Percentiles rank a stretch among this genome's conserved stretches.
Conservation (phyloP, 1,140 invertebrate species). For the Philotrypesis tridentata region DNA sequence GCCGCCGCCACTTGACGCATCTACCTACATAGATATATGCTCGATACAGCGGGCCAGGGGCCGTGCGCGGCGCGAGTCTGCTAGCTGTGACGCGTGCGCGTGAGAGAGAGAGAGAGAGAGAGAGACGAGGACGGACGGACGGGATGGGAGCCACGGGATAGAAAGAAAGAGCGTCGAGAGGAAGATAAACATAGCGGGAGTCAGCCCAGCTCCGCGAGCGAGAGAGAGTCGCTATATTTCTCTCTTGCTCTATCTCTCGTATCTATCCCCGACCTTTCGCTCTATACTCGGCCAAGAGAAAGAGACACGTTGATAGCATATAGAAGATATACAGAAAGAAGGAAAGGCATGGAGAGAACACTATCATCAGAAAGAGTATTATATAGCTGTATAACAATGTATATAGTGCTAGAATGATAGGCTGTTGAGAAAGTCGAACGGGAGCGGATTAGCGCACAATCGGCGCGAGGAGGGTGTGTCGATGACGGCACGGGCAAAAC, state of each 20-base stretch:
- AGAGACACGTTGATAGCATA: too few relatives aligned
- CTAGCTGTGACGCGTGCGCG: neutral
- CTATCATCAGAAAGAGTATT: neutral
- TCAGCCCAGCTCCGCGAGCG: too few relatives aligned
- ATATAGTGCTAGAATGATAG: too few relatives aligned
- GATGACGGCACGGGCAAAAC: neutral
- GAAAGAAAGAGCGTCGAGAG: neutral
- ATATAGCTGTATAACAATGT: neutral
- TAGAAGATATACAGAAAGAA: neutral
- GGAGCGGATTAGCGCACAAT: neutral
- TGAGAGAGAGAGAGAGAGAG: neutral
- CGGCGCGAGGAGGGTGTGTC: neutral
- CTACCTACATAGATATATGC: neutral
- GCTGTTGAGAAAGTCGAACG: neutral
- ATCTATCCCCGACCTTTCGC: too few relatives aligned
- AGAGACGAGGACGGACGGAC: constrained; percentile 3
- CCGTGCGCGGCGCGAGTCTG: neutral
- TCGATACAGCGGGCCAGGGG: too few relatives aligned
- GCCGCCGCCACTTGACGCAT: neutral
- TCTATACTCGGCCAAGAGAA: neutral
- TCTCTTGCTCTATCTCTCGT: too few relatives aligned
- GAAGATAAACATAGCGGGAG: neutral
- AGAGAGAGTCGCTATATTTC: too few relatives aligned
- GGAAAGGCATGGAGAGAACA: neutral
- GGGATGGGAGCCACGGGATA: too few relatives aligned